These are phyloP conservation scores for Listrodromus nycthemerus DNA, from an alignment of 2,888 invertebrate genomes.

Conservation along the genomic window DNA sequence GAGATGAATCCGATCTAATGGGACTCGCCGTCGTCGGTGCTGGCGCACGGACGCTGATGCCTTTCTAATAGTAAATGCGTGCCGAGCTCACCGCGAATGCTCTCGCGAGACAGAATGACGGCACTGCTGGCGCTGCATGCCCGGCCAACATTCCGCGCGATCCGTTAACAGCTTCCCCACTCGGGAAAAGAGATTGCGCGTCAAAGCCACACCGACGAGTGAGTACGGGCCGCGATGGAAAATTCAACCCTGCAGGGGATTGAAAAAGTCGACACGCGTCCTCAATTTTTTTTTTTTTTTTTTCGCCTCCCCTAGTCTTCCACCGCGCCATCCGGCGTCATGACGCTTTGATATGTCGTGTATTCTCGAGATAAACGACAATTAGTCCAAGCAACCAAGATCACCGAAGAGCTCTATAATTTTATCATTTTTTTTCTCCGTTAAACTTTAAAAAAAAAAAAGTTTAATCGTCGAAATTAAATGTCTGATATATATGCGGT, in stretches of 20 bases:
- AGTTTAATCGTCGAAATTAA: not conserved
- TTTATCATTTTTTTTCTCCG: not conserved
- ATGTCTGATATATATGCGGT: not conserved
- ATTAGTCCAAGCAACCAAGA: constrained; percentile 54
- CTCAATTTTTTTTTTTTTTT: constrained; percentile 48
- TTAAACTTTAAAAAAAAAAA: too few relatives aligned
- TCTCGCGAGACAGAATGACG: constrained; percentile 8
- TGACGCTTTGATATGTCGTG: not conserved
- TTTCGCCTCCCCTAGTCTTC: constrained; percentile 1
- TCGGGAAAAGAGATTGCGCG: constrained; percentile 10
- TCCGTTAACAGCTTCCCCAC: constrained; percentile 40
- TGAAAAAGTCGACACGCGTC: constrained; percentile 50
- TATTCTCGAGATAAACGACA: constrained; percentile 53
- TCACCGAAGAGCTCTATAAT: constrained; percentile 2
- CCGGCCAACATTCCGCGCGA: constrained; percentile 56
- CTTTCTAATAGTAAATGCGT: not conserved
- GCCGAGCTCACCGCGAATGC: not conserved
- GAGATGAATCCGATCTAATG: constrained; percentile 58
- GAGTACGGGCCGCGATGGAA: constrained; percentile 3
- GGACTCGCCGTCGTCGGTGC: constrained; percentile 11
- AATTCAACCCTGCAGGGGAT: constrained; percentile 11
- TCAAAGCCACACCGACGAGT: constrained; percentile 5
- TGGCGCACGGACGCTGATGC: constrained; percentile 7
- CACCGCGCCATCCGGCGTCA: not conserved
- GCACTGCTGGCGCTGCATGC: not conserved